Conservation (phyloP, 2,797 vertebrate genomes). For the Gastrophryne carolinensis region DNA sequence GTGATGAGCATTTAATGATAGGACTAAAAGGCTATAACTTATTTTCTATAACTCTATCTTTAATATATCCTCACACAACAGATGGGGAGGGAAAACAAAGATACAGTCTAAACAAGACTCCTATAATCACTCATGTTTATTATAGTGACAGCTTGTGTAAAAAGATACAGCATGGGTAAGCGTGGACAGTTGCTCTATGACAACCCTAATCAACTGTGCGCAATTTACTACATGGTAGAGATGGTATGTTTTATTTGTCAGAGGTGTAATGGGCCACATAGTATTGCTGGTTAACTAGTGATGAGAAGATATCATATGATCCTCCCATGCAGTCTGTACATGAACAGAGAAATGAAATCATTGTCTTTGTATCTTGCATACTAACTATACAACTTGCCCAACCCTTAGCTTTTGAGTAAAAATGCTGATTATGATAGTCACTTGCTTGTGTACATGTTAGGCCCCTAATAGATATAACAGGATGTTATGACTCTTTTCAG, state of each 20-base stretch:
- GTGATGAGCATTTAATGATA: too few relatives aligned
- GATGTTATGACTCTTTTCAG: too few relatives aligned
- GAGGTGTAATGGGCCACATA: not conserved
- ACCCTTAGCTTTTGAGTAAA: too few relatives aligned
- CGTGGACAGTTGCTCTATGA: constrained; percentile 3
- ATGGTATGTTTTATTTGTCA: not conserved
- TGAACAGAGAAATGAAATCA: not conserved
- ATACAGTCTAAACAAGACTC: not conserved
- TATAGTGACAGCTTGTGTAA: constrained; percentile 17
- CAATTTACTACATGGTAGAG: not conserved
- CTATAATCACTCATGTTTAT: constrained; percentile 21
- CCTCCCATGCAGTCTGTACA: not conserved
- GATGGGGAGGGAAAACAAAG: not conserved
- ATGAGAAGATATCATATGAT: not conserved
- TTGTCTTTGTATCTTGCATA: too few relatives aligned
- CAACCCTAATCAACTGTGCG: constrained; percentile 30
- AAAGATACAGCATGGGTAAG: not conserved
- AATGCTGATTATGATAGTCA: too few relatives aligned
- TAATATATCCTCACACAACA: too few relatives aligned
- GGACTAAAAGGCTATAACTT: too few relatives aligned
- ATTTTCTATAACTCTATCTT: too few relatives aligned
- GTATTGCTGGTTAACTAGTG: not conserved
- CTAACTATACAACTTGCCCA: too few relatives aligned
- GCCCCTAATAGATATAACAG: too few relatives aligned
- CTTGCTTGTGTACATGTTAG: too few relatives aligned